Evolutionary conservation across 2,888 invertebrate species (phyloP).

Genomic region (Adelognathus sp.): DNA sequence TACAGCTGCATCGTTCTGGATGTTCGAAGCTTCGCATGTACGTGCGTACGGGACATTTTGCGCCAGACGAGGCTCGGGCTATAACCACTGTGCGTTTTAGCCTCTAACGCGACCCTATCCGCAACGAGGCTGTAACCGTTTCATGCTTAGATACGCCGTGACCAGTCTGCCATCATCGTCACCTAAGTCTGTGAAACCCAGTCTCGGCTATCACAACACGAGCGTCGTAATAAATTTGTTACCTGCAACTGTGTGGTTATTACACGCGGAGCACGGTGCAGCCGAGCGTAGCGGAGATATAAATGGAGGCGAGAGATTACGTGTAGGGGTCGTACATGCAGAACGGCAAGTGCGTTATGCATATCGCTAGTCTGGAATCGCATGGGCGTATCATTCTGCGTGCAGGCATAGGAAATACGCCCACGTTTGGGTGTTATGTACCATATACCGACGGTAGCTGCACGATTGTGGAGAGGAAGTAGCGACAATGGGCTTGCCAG

Average conservation of each 20-base stretch:
- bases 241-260: not conserved
- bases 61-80: not conserved
- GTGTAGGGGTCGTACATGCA: not conserved
- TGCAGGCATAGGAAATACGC: not conserved
- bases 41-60: slow-evolving; percentile 42
- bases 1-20: slow-evolving; percentile 25
- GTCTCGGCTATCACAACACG: too few species aligned
- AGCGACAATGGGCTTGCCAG: slow-evolving; percentile 56
- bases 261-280: not conserved
- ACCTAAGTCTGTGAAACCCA: slow-evolving; percentile 34
- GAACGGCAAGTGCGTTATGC: slow-evolving; percentile 23
- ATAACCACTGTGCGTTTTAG: slow-evolving; percentile 39
- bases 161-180: slow-evolving; percentile 43
- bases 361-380: too few species aligned
- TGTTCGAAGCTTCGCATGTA: slow-evolving; percentile 27
- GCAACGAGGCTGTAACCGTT: slow-evolving; percentile 52
- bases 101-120: slow-evolving; percentile 36
- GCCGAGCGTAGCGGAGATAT: not conserved
- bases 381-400: too few species aligned
- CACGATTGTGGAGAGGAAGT: slow-evolving; percentile 22
- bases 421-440: slow-evolving; percentile 8
- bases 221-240: slow-evolving; percentile 48
- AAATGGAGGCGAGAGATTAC: not conserved
- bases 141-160: slow-evolving; percentile 7
- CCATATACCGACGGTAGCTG: not conserved